Evolutionary conservation across 2,888 invertebrate species (phyloP).

Genomic region (Acleris laterana): DNA sequence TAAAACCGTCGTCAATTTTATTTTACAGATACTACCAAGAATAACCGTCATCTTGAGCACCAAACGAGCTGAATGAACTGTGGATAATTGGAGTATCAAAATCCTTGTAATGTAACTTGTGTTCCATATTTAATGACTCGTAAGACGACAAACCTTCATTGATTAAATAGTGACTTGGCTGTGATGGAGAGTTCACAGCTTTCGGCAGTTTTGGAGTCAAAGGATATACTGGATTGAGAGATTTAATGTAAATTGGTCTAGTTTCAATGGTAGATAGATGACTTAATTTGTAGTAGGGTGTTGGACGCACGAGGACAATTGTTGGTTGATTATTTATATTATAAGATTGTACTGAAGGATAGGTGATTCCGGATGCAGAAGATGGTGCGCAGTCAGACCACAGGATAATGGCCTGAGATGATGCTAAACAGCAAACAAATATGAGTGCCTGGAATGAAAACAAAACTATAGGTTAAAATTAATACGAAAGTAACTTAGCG

Average conservation of each 20-base stretch:
- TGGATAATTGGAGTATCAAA: conserved; percentile 55
- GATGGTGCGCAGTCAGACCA: conserved; percentile 42
- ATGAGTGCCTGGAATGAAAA: conserved; percentile 52
- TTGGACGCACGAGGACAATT: neutral
- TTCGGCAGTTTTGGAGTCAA: conserved; percentile 8
- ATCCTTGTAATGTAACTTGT: conserved; percentile 43
- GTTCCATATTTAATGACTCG: conserved; percentile 19
- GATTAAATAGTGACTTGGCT: conserved; percentile 20
- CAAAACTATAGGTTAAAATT: neutral
- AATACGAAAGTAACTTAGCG: no score
- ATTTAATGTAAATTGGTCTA: conserved; percentile 38
- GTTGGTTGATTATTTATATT: neutral
- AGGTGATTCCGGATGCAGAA: neutral
- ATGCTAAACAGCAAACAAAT: conserved; percentile 45
- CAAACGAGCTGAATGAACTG: conserved; percentile 56
- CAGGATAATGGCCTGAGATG: conserved; percentile 47
- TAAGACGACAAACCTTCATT: conserved; percentile 34
- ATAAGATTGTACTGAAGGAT: neutral
- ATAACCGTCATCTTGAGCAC: conserved; percentile 52
- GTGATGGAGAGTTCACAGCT: conserved; percentile 26
- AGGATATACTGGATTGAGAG: conserved; percentile 17
- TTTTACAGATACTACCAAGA: conserved; percentile 52
- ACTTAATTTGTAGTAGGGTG: neutral
- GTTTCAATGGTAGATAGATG: neutral
- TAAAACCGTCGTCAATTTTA: neutral